Base-by-base conservation (phyloP, 1,140 invertebrate species). In the Leptinotarsa undecemlineata region DNA sequence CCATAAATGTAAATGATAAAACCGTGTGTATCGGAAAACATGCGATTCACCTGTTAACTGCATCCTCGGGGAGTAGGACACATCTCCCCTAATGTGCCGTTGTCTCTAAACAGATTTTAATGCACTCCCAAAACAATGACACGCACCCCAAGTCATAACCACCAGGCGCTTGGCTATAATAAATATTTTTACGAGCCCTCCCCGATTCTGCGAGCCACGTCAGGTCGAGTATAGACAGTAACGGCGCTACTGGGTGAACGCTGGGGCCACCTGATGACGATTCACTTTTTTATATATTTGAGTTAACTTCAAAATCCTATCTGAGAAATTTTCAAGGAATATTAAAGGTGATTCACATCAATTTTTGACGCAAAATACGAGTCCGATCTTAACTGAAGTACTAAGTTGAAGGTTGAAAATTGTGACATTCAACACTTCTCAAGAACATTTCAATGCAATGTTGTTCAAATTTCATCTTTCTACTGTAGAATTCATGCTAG, bases 51-150 rank as follows among this genome's bases (percentile, higher is more conserved):
- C 82, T 83, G 82, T 83, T 83, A 83, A 80, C 79, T 74, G 73
- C 72, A 71, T 82, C 81, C 80, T 78, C 64, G 73, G 77, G 79
- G 80, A 82, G 47, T 67, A 72, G 68, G 71, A 62, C 60, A 42
- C 72, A 67, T 33, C 76, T 76, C 74, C 76, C 81, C 77, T 77
- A 78, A 74, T 80, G 80, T 76, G 74, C 51, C 75, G 74, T 75
- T 79, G 79, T 76, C 81, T 80, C 81, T 82, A 83, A 83, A 82
- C 82, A 83, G 82, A 83, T 83, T 83, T 83, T 83, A 83, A 83
- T 83, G 78, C 77, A 79, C 77, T 82, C 77, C 79, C 76, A 81
- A 82, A 82, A 83, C 80, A 82, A 83, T 81, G 81, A 82, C 81
- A 79, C 79, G 79, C 79, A 76, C 78, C 78, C 78, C 75, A 76